These are phyloP conservation scores for Cosmia trapezina DNA, from an alignment of 2,888 invertebrate species.

Conservation along the genomic window DNA sequence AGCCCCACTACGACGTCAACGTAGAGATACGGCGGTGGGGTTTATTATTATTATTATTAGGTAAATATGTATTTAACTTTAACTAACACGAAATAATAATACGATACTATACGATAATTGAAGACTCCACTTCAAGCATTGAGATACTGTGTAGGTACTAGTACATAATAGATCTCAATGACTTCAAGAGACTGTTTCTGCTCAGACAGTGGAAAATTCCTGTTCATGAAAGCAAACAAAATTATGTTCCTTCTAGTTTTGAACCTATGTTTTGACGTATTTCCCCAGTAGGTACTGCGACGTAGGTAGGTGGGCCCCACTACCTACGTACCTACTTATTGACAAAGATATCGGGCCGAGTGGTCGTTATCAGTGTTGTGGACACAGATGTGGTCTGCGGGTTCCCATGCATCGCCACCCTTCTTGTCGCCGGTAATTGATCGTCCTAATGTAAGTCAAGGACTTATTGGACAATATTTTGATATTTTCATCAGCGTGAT, in stretches of 20 bases:
- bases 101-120: not conserved
- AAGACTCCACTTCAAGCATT: not conserved
- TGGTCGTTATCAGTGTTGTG: conserved; percentile 76
- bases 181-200: not conserved
- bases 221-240: not conserved
- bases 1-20: too few relatives aligned
- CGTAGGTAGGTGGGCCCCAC: conserved; percentile 31
- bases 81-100: too few relatives aligned
- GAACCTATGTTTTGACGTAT: conserved; percentile 1
- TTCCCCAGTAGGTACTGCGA: conserved; percentile 11
- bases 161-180: too few relatives aligned
- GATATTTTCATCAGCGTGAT: conserved; percentile 14
- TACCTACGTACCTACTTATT: conserved; percentile 48
- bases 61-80: too few relatives aligned
- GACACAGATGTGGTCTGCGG: conserved; percentile 85
- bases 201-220: not conserved
- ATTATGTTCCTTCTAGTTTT: not conserved
- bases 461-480: conserved; percentile 51
- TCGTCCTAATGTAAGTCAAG: conserved; percentile 65
- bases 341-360: conserved; percentile 63
- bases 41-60: too few relatives aligned
- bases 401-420: conserved; percentile 71
- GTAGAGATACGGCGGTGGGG: too few relatives aligned
- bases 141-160: too few relatives aligned
- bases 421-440: conserved; percentile 68